Conservation (phyloP, 2,113 vertebrate genomes). For the Ranitomeya variabilis region DNA sequence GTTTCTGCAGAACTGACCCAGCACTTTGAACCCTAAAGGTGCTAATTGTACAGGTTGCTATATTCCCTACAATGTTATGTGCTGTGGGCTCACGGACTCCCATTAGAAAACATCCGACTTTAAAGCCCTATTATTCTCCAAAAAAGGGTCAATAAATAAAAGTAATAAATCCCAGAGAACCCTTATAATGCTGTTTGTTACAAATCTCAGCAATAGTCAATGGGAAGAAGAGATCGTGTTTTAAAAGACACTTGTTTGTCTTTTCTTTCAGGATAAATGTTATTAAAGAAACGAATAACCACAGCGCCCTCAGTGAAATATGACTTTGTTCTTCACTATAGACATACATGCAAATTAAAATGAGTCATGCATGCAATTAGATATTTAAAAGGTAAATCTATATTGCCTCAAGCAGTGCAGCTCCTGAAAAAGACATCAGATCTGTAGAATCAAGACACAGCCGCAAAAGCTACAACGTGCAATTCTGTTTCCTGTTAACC, state of each 20-base stretch:
- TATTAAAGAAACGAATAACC: neutral
- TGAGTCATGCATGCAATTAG: conserved; percentile 46
- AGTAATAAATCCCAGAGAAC: too few species aligned
- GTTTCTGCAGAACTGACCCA: too few species aligned
- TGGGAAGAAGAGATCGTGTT: neutral
- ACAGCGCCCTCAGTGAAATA: neutral
- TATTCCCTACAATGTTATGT: too few species aligned
- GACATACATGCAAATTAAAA: conserved; percentile 24
- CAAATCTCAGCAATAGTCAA: neutral
- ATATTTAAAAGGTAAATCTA: conserved; percentile 47
- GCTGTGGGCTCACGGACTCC: too few species aligned
- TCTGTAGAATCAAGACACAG: neutral
- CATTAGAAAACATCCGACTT: too few species aligned
- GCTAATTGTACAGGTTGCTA: too few species aligned
- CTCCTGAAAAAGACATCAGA: conserved; percentile 38
- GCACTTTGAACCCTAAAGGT: too few species aligned
- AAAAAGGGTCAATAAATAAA: too few species aligned
- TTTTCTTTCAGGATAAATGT: neutral
- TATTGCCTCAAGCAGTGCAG: conserved; percentile 16
- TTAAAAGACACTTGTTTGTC: neutral
- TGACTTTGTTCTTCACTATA: conserved; percentile 10
- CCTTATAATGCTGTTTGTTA: neutral
- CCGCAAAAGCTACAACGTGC: neutral
- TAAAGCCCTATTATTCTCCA: too few species aligned
- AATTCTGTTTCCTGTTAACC: conserved; percentile 20